A percentile compares a stretch with the other conserved stretches of the same genome.
Conservation (phyloP, 1,140 invertebrate species). For the Neuroterus valhalla region DNA sequence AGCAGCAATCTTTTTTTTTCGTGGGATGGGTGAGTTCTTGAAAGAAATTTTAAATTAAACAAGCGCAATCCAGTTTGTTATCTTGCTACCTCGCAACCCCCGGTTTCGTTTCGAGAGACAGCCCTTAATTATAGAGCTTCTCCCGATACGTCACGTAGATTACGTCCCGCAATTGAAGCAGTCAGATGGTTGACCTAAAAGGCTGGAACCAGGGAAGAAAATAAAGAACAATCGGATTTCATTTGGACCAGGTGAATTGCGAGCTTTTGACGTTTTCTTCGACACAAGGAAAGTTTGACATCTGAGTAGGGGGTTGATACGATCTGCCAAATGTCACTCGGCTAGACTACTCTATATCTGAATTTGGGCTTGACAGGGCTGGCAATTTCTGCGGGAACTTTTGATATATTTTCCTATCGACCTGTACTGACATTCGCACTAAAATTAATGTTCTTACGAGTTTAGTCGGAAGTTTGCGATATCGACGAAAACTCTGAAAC, state of each 20-base stretch:
- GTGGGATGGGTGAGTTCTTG: conserved; percentile 45
- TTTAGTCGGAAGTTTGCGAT: background rate
- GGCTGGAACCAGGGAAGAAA: conserved; percentile 34
- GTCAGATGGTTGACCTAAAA: conserved; percentile 29
- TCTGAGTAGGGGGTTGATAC: conserved; percentile 42
- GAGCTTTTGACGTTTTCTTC: conserved; percentile 1
- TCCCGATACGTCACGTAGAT: conserved; percentile 38
- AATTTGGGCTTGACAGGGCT: conserved; percentile 49
- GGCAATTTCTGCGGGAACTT: conserved; percentile 34
- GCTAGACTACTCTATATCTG: conserved; percentile 61
- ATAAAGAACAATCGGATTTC: conserved; percentile 5
- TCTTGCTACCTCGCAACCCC: conserved; percentile 12
- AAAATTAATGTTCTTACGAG: conserved; percentile 28
- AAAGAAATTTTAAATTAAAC: conserved; percentile 66
- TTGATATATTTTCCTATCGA: conserved; percentile 19
- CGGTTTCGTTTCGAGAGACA: conserved; percentile 26
- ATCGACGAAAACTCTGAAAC: conserved; percentile 3
- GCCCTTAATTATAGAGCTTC: conserved; percentile 42
- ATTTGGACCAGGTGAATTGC: background rate
- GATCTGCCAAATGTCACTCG: conserved; percentile 59
- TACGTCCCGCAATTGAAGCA: conserved; percentile 31
- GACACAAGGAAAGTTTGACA: conserved; percentile 1
- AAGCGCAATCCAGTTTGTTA: conserved; percentile 38
- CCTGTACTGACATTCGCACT: background rate
- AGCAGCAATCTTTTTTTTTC: too few species aligned